Evolutionary conservation across 35 echinoderm and acorn worm species (phyloP).

Genomic region (Ophioderma brevispina): DNA sequence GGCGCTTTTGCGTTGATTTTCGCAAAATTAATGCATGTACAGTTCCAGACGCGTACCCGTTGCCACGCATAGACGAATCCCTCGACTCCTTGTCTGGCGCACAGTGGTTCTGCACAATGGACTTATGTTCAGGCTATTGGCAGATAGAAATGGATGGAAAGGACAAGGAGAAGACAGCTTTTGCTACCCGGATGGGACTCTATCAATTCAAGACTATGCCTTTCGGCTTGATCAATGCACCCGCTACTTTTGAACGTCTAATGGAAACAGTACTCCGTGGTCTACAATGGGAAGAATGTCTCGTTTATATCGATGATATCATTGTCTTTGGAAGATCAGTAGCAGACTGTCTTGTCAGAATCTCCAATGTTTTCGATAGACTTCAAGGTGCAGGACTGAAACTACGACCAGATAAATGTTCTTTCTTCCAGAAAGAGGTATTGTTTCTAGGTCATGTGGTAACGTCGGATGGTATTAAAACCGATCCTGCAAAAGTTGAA

Average conservation of each 20-base stretch:
- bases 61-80: no score
- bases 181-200: no score
- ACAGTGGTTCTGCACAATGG: no score
- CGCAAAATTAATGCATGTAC: no score
- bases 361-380: background rate
- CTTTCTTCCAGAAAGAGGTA: no score
- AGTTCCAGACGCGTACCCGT: no score
- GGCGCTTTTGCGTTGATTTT: no score
- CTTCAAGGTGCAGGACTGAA: constrained; percentile 2
- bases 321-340: constrained; percentile 1
- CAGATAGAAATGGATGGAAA: no score
- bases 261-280: constrained; percentile 23
- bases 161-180: no score
- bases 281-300: constrained; percentile 18
- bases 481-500: constrained; percentile 20
- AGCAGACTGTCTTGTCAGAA: background rate
- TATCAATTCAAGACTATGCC: constrained; percentile 35
- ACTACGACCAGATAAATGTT: constrained; percentile 10
- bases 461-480: background rate
- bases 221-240: constrained; percentile 37
- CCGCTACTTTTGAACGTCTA: constrained; percentile 26
- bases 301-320: constrained; percentile 25
- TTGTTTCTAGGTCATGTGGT: constrained; percentile 8
- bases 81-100: no score
- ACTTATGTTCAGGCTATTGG: no score